These are phyloP conservation scores for Oceanodroma tethys DNA, from an alignment of 2,113 vertebrate genomes.

Conservation along the genomic window DNA sequence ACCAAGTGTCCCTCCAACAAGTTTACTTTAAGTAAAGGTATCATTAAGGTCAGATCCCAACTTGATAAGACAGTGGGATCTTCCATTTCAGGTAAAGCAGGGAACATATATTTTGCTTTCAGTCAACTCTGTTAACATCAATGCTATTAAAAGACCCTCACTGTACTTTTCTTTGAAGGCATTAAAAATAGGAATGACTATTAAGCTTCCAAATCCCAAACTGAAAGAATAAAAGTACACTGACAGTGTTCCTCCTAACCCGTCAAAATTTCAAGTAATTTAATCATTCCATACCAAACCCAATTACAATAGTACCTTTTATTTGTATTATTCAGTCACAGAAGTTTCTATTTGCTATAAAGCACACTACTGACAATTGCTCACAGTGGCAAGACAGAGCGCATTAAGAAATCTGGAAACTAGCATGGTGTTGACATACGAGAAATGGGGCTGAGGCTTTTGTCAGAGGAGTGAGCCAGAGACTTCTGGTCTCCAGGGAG, in stretches of 20 bases:
- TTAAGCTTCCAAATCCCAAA: background rate
- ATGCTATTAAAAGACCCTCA: background rate
- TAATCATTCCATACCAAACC: background rate
- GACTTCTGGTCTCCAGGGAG: background rate
- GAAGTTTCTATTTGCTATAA: background rate
- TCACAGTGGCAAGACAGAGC: background rate
- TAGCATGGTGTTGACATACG: accelerated
- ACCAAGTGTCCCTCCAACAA: background rate
- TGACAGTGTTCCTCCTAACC: background rate
- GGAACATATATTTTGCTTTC: background rate
- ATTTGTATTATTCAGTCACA: background rate
- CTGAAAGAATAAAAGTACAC: background rate
- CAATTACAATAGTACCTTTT: background rate
- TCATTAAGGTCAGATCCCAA: background rate
- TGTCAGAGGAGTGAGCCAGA: background rate
- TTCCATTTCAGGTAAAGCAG: background rate
- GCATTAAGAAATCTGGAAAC: background rate
- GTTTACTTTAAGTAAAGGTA: background rate
- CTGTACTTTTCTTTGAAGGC: background rate
- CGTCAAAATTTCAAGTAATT: background rate
- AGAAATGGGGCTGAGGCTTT: background rate
- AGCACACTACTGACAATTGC: background rate
- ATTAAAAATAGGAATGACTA: background rate
- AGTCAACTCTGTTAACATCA: background rate
- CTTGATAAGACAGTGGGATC: background rate